A percentile compares a stretch with the other conserved stretches of the same genome.
Evolutionary conservation across 1,140 invertebrate species (phyloP).

Genomic region (Penaeus chinensis): DNA sequence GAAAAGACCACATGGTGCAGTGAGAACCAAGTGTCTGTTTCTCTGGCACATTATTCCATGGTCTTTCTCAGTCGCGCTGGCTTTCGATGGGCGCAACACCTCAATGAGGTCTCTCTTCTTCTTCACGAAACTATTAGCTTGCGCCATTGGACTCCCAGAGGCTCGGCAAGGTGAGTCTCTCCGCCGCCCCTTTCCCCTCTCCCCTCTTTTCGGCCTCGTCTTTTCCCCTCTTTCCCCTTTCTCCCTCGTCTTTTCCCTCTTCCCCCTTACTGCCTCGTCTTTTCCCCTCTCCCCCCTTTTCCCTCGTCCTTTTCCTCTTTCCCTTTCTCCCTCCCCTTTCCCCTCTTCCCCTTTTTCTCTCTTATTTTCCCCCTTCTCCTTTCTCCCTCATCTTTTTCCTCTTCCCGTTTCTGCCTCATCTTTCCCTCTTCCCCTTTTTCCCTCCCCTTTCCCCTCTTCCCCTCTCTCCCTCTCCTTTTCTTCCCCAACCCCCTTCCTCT

Average conservation of each 20-base stretch:
- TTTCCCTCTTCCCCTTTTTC: background rate
- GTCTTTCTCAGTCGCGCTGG: constrained; percentile 58
- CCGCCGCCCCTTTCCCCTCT: background rate
- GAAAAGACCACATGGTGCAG: constrained; percentile 10
- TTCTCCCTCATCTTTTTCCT: background rate
- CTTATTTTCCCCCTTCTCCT: background rate
- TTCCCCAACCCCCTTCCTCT: background rate
- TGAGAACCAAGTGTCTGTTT: constrained; percentile 6
- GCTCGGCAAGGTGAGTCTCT: constrained; percentile 53
- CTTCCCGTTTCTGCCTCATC: background rate
- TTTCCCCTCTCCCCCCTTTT: too few species aligned
- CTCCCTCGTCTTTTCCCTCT: too few species aligned
- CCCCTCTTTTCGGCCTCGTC: too few species aligned
- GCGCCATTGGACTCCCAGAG: constrained; percentile 59
- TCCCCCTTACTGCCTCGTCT: too few species aligned
- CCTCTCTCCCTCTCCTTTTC: background rate
- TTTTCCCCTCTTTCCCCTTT: too few species aligned
- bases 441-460: background rate
- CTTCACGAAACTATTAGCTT: constrained; percentile 59
- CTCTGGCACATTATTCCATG: constrained; percentile 28
- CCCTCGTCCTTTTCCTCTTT: background rate
- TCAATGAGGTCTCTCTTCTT: constrained; percentile 57
- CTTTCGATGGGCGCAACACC: constrained; percentile 58
- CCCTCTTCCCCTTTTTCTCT: background rate
- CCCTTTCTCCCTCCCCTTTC: background rate